phyloP scores from a whole-genome alignment of 2,888 invertebrate species.

The Electrophaes corylata region DNA sequence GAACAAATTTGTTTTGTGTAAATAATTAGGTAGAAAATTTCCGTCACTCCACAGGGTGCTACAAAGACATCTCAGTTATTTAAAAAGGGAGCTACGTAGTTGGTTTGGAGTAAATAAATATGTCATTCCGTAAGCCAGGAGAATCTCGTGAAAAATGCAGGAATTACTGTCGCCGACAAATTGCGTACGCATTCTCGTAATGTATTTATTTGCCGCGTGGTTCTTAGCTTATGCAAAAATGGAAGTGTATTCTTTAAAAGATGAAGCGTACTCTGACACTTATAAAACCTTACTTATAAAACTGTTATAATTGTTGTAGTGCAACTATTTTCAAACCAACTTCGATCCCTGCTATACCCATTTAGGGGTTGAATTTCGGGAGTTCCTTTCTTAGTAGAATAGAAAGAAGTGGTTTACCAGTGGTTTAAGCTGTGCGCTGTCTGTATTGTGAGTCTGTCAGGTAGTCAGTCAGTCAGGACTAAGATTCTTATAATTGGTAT shows the following conservation, averaged over 20 bases:
- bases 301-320: too few species aligned
- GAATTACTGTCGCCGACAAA: slow-evolving; percentile 50
- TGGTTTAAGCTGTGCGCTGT: too few species aligned
- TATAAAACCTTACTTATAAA: too few species aligned
- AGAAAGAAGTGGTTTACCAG: too few species aligned
- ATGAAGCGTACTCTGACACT: too few species aligned
- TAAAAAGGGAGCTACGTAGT: slow-evolving; percentile 21
- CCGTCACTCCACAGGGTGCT: slow-evolving; percentile 3
- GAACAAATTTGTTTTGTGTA: background rate
- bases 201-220: slow-evolving; percentile 18
- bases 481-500: too few species aligned
- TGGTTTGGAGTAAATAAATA: slow-evolving; percentile 46
- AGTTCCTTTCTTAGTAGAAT: too few species aligned
- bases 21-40: slow-evolving; percentile 11
- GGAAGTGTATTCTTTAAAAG: background rate
- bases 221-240: background rate
- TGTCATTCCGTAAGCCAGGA: slow-evolving; percentile 45
- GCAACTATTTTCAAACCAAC: too few species aligned
- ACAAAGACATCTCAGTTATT: slow-evolving; percentile 14
- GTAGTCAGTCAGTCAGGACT: too few species aligned
- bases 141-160: slow-evolving; percentile 54
- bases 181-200: slow-evolving; percentile 46
- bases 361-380: too few species aligned
- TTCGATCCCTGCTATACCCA: too few species aligned
- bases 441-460: too few species aligned